Conservation (phyloP, 2,888 invertebrate species). For the Andrena praecox region DNA sequence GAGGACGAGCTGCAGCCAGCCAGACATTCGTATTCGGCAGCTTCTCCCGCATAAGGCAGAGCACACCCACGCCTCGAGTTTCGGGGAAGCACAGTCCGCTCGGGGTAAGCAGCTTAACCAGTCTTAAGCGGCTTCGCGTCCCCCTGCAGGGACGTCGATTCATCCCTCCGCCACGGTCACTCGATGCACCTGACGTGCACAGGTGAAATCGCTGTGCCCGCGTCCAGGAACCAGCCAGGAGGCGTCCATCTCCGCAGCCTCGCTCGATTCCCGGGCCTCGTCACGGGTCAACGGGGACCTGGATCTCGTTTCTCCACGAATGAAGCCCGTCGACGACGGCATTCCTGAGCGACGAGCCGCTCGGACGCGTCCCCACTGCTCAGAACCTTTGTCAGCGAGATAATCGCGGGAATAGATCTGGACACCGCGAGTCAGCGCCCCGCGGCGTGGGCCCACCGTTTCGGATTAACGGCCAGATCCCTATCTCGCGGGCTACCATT, state of each 20-base stretch:
- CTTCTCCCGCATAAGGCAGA: not conserved
- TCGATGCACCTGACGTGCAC: constrained; percentile 20
- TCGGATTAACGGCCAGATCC: constrained; percentile 49
- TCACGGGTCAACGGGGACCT: constrained; percentile 43
- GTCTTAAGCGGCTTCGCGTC: constrained; percentile 67
- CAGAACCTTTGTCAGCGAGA: constrained; percentile 52
- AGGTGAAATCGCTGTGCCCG: constrained; percentile 31
- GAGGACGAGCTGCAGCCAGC: not conserved
- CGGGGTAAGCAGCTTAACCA: constrained; percentile 70
- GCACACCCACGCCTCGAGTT: constrained; percentile 40
- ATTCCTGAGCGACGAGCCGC: constrained; percentile 55
- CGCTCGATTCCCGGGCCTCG: constrained; percentile 6
- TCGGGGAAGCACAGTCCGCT: constrained; percentile 50
- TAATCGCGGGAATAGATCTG: constrained; percentile 65
- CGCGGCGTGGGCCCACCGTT: constrained; percentile 37
- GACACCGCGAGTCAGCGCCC: constrained; percentile 42
- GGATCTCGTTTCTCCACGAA: constrained; percentile 59
- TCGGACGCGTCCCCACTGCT: constrained; percentile 23
- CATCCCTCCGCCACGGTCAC: constrained; percentile 35
- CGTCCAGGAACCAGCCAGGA: not conserved
- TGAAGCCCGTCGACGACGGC: constrained; percentile 31
- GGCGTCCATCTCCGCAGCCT: not conserved
- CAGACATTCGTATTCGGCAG: constrained; percentile 16
- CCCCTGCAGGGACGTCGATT: constrained; percentile 47
- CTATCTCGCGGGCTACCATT: constrained; percentile 58